phyloP scores from a whole-genome alignment of 2,888 invertebrate genomes.

The Deroplatys truncata region DNA sequence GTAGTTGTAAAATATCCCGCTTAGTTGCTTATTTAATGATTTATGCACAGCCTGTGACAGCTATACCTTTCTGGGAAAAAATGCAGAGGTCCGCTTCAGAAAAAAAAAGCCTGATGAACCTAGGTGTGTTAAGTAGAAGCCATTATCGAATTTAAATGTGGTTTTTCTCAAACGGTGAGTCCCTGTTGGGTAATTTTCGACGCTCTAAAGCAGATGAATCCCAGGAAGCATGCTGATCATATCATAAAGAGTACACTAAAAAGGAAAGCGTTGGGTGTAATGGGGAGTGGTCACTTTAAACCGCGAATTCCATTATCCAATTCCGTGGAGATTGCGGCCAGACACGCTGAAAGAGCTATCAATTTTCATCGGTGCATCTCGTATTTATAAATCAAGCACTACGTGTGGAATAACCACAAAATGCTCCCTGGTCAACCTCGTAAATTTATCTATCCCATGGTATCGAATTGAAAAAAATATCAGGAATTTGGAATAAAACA shows the following conservation, averaged over 20 bases:
- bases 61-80: too few species aligned
- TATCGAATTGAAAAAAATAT: not conserved
- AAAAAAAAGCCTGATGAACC: too few species aligned
- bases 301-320: not conserved
- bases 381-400: conserved; percentile 11
- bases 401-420: not conserved
- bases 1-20: too few species aligned
- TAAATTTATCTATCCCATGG: conserved; percentile 2
- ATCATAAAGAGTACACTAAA: not conserved
- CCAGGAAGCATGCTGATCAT: not conserved
- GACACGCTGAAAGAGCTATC: conserved; percentile 10
- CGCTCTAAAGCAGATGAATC: not conserved
- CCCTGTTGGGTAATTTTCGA: not conserved
- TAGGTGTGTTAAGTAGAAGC: too few species aligned
- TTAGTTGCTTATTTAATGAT: too few species aligned
- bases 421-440: not conserved
- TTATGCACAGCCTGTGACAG: too few species aligned
- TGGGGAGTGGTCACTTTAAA: not conserved
- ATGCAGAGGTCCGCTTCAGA: too few species aligned
- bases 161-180: not conserved
- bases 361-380: not conserved
- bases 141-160: not conserved
- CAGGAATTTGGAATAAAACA: not conserved
- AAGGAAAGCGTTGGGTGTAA: not conserved
- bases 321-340: not conserved